Evolutionary conservation across 2,797 vertebrate species (phyloP), one percentile per base, ranked within the genome.

Genomic region (Spea hammondii): DNA sequence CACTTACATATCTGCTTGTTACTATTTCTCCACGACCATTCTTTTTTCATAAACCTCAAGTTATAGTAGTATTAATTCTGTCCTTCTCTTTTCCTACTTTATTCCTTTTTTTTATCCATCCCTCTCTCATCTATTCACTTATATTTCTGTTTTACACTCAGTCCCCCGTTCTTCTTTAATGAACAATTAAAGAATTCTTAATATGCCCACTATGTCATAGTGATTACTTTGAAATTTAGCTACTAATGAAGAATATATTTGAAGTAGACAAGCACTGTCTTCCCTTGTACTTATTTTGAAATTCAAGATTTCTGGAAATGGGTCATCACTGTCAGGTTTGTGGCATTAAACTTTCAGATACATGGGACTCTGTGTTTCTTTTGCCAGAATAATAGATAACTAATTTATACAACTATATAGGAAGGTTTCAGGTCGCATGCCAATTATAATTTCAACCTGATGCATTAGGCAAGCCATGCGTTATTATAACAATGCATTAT

Each of bases 201-300:
- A 32, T 32, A 32, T 32, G 32, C 32, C 32, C 32, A 32, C 32
- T 32, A 3, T 32, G 32, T 32, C 32, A 70, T 78, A 72, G 72
- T 54, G 59, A 71, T 78, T 78, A 72, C 72, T 49, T 71, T 54
- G 13, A 32, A 78, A 70, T 70, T 60, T 65, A 70, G 70, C 46
- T 71, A 49, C 49, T 77, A 70, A 77, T 77, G 70, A 77, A 77
- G 47, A 5, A 51, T 13, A 8, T 48, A 69, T 70, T 70, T 71
- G 70, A 77, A 70, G 32, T 48, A 70, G 55, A 48, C 14, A 64
- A 10, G 11, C 49, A 44, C 53, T 65, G 65, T 14, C 49, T 50
- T 32, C 32, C 32, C 32, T 32, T 32, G 32, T 32, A 32, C 45
- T 57, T 45, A 72, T 50, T 72, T 12, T 17, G 46, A 65, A 53